phyloP scores from a whole-genome alignment of 1,140 invertebrate genomes.

The Probaryconus sp. region DNA sequence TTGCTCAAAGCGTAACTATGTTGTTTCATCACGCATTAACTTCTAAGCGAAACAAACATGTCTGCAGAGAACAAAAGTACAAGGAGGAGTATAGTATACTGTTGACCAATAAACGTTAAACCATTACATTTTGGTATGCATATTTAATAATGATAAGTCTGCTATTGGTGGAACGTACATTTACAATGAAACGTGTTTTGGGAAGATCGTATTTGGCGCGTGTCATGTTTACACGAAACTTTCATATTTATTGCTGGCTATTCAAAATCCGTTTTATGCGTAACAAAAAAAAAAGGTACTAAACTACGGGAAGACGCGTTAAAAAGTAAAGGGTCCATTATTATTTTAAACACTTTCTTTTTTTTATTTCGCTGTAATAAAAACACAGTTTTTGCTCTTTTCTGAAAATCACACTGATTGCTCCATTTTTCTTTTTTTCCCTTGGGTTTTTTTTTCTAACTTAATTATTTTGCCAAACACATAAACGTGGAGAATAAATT shows the following conservation, averaged over 20 bases:
- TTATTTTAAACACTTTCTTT: constrained; percentile 43
- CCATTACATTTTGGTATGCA: no score
- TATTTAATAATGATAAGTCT: no score
- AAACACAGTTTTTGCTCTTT: no score
- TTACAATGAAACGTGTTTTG: not conserved
- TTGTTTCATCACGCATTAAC: constrained; percentile 9
- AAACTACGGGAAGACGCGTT: no score
- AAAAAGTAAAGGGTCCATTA: constrained; percentile 33
- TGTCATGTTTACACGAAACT: constrained; percentile 21
- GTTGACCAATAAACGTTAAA: no score
- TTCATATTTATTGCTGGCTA: constrained; percentile 34
- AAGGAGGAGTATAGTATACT: no score
- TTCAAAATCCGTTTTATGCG: constrained; percentile 20
- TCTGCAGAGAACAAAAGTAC: not conserved
- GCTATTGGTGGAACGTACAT: not conserved
- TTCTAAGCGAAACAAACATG: not conserved
- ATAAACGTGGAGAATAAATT: no score
- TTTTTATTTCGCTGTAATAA: no score
- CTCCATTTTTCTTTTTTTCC: no score
- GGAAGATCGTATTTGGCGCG: constrained; percentile 14
- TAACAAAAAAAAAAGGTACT: not conserved
- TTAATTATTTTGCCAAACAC: no score
- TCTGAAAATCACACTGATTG: no score
- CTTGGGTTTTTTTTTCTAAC: no score
- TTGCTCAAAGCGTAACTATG: not conserved